Evolutionary conservation across 1,140 invertebrate genomes (phyloP).

Genomic region (Drosophila elegans): DNA sequence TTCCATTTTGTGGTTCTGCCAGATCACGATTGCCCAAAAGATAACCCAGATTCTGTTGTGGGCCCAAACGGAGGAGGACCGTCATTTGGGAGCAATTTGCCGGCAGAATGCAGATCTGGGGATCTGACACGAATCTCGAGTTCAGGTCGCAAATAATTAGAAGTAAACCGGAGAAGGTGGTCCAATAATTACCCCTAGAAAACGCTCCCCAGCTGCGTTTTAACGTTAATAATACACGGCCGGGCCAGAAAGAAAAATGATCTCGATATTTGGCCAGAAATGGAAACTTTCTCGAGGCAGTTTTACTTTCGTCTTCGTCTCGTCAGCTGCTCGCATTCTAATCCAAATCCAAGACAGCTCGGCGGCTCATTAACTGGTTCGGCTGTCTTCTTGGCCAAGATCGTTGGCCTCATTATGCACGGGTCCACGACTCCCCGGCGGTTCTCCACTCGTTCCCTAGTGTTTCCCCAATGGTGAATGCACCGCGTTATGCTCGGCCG

Average conservation of each 20-base stretch:
- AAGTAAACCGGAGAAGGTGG: slow-evolving; percentile 8
- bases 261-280: slow-evolving; percentile 57
- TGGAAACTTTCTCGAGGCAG: slow-evolving; percentile 68
- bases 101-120: slow-evolving; percentile 40
- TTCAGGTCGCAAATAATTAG: slow-evolving; percentile 68
- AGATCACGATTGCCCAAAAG: slow-evolving; percentile 67
- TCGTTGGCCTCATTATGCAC: slow-evolving; percentile 70
- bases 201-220: slow-evolving; percentile 43
- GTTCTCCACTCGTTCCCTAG: not conserved
- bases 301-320: slow-evolving; percentile 60
- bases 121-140: slow-evolving; percentile 56
- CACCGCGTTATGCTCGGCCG: slow-evolving; percentile 65
- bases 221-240: slow-evolving; percentile 35
- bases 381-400: slow-evolving; percentile 66
- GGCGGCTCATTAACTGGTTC: slow-evolving; percentile 70
- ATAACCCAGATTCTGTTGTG: slow-evolving; percentile 55
- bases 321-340: slow-evolving; percentile 54
- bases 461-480: slow-evolving; percentile 52
- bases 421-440: slow-evolving; percentile 31
- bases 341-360: slow-evolving; percentile 31
- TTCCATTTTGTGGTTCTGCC: slow-evolving; percentile 52
- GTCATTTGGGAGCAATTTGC: slow-evolving; percentile 47
- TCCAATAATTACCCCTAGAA: slow-evolving; percentile 33
- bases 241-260: slow-evolving; percentile 26
- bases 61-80: slow-evolving; percentile 2